A percentile compares a stretch with the other conserved stretches of the same genome.
phyloP scores from a whole-genome alignment of 2,797 vertebrate genomes.

The Pseudochaenichthys georgianus region DNA sequence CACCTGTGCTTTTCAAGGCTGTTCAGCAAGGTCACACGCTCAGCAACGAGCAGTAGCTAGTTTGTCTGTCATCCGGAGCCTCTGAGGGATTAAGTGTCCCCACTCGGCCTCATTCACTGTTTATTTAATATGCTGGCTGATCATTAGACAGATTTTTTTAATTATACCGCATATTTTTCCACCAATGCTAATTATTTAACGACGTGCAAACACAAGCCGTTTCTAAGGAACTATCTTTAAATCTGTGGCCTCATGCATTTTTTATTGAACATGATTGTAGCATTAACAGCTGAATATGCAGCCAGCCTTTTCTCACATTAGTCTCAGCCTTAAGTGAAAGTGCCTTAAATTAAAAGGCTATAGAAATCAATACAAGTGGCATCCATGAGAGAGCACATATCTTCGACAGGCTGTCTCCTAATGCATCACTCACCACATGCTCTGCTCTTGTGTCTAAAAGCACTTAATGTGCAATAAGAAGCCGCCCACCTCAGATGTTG shows the following conservation, averaged over 20 bases:
- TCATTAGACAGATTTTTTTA: conserved; percentile 90
- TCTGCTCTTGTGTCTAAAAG: conserved; percentile 74
- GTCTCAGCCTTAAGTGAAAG: conserved; percentile 80
- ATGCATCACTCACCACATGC: conserved; percentile 74
- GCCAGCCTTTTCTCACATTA: conserved; percentile 74
- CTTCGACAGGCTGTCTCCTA: conserved; percentile 70
- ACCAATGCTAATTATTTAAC: conserved; percentile 92
- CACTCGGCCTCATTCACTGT: conserved; percentile 85
- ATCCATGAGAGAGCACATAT: conserved; percentile 72
- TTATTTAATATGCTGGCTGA: conserved; percentile 85
- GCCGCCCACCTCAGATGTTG: conserved; percentile 67
- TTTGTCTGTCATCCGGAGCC: conserved; percentile 88
- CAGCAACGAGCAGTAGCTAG: conserved; percentile 88
- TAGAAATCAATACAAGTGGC: conserved; percentile 83
- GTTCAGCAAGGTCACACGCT: conserved; percentile 88
- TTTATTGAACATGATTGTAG: conserved; percentile 92
- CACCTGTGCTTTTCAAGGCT: conserved; percentile 87
- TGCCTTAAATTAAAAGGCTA: conserved; percentile 86
- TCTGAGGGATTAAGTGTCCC: conserved; percentile 92
- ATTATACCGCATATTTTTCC: conserved; percentile 80
- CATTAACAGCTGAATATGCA: conserved; percentile 87
- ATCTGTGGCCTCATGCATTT: conserved; percentile 89
- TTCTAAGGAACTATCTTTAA: conserved; percentile 82
- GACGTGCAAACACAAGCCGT: conserved; percentile 86
- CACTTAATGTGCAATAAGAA: conserved; percentile 78